Evolutionary conservation across 1,140 invertebrate genomes (phyloP).

Genomic region (Mactra quadrangularis): DNA sequence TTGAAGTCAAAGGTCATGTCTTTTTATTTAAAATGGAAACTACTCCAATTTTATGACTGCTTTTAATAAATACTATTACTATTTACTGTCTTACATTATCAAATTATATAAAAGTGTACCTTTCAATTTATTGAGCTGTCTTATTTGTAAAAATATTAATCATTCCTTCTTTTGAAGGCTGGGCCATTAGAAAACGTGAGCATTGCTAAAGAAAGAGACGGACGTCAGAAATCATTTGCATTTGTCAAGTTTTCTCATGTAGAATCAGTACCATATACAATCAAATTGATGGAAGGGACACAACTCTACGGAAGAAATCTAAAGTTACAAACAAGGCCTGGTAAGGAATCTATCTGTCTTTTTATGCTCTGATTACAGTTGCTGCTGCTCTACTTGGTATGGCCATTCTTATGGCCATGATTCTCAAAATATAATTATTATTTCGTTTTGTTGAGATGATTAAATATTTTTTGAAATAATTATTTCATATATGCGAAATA

Average conservation of each 20-base stretch:
- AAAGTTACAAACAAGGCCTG: slow-evolving; percentile 67
- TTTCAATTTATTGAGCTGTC: too few species aligned
- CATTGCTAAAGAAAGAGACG: slow-evolving; percentile 87
- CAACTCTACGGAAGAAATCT: slow-evolving; percentile 84
- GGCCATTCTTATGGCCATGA: neutral
- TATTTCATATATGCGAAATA: too few species aligned
- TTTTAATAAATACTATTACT: too few species aligned
- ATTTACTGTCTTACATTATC: too few species aligned
- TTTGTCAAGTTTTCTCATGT: slow-evolving; percentile 91
- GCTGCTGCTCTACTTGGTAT: neutral
- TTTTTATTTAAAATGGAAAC: too few species aligned
- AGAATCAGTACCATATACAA: slow-evolving; percentile 89
- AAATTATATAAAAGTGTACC: too few species aligned
- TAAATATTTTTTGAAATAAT: neutral
- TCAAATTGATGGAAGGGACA: slow-evolving; percentile 88
- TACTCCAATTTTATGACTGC: too few species aligned
- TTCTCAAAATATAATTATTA: neutral
- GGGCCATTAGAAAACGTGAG: slow-evolving; percentile 90
- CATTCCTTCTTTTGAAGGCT: too few species aligned
- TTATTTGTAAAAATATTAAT: too few species aligned
- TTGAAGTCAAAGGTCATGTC: too few species aligned
- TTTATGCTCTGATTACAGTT: neutral
- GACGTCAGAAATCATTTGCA: slow-evolving; percentile 86
- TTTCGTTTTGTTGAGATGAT: neutral
- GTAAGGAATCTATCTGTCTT: neutral